Percentiles rank a stretch among this genome's conserved stretches.
Evolutionary conservation across 1,140 invertebrate species (phyloP).

Genomic region (Sycophila sp.): DNA sequence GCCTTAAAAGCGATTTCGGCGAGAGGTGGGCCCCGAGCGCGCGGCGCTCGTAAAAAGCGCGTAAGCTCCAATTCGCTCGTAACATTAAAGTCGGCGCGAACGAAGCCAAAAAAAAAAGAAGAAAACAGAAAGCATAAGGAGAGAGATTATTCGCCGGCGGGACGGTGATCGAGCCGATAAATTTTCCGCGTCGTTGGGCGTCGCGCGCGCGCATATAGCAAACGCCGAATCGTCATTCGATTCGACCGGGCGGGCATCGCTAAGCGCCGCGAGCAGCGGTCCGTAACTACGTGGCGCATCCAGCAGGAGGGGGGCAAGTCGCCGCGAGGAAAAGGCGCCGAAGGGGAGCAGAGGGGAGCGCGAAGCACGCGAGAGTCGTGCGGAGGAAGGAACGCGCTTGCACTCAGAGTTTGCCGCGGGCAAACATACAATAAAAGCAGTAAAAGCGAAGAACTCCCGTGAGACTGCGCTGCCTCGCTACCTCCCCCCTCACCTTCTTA

Average conservation of each 20-base stretch:
- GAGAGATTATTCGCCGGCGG: too few relatives aligned
- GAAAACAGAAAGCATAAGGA: too few relatives aligned
- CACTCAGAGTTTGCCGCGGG: constrained; percentile 23
- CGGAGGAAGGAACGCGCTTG: background rate
- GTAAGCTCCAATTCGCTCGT: constrained; percentile 27
- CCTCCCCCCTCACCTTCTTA: background rate
- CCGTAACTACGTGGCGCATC: constrained; percentile 22
- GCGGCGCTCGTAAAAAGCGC: constrained; percentile 22
- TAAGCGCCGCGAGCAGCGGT: background rate
- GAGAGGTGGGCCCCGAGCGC: too few relatives aligned
- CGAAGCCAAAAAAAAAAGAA: background rate
- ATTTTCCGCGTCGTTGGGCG: background rate
- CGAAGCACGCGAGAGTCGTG: background rate
- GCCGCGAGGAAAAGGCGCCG: background rate
- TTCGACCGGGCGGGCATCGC: constrained; percentile 15
- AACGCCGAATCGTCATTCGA: constrained; percentile 25
- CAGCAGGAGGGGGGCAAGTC: background rate
- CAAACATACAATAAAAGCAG: constrained; percentile 54
- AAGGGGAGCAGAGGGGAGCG: background rate
- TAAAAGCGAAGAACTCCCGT: constrained; percentile 56
- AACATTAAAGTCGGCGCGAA: background rate
- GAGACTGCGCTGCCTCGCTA: constrained; percentile 44
- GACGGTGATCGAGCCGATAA: background rate
- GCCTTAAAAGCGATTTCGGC: constrained; percentile 6
- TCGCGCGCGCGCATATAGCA: background rate